phyloP scores from a whole-genome alignment of 2,888 invertebrate species.

The Watsonalla cultraria region DNA sequence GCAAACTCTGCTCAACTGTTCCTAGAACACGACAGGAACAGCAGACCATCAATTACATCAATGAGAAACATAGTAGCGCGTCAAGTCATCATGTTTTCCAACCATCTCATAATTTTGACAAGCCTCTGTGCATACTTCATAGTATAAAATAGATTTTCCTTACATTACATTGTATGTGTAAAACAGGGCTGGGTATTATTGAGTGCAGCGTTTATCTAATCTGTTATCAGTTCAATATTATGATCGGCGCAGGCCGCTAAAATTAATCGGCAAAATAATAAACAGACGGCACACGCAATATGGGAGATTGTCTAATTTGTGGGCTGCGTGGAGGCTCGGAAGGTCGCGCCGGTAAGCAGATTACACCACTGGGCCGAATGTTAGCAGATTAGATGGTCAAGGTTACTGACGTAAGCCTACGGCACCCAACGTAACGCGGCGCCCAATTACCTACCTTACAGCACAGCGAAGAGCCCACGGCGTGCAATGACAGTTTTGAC shows the following conservation, averaged over 20 bases:
- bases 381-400: conserved; percentile 59
- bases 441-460: background rate
- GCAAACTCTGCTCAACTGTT: too few relatives aligned
- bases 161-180: conserved; percentile 1
- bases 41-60: too few relatives aligned
- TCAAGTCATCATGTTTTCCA: too few relatives aligned
- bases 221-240: conserved; percentile 68
- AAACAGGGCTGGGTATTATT: conserved; percentile 42
- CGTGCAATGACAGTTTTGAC: background rate
- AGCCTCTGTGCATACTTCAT: background rate
- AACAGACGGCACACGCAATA: conserved; percentile 15
- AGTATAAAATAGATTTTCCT: conserved; percentile 15
- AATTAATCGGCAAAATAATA: conserved; percentile 30
- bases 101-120: too few relatives aligned
- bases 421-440: conserved; percentile 19
- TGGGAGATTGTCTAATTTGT: conserved; percentile 21
- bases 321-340: conserved; percentile 12
- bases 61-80: too few relatives aligned
- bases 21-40: too few relatives aligned
- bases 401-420: conserved; percentile 60
- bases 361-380: conserved; percentile 32
- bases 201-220: conserved; percentile 66
- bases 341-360: conserved; percentile 24
- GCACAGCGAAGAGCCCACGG: conserved; percentile 17
- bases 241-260: conserved; percentile 50